Percentiles rank a stretch among this genome's conserved stretches.
phyloP scores from a whole-genome alignment of 2,113 vertebrate genomes.

The Eidolon helvum region DNA sequence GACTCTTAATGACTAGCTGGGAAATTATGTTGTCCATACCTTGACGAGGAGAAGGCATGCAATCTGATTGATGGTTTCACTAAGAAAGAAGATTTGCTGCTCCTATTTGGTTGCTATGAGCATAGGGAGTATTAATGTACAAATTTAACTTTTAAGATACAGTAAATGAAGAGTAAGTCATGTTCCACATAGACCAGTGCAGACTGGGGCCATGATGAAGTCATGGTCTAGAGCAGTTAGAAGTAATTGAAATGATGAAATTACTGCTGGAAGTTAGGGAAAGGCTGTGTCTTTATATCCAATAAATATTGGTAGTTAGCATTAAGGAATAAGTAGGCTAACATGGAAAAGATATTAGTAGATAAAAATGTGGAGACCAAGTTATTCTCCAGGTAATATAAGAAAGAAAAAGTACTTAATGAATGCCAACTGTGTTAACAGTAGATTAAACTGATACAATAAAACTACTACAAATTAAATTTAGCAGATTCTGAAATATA shows the following conservation, averaged over 20 bases:
- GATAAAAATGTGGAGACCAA: background rate
- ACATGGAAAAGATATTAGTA: background rate
- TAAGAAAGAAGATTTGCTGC: background rate
- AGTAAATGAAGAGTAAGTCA: background rate
- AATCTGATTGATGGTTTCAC: background rate
- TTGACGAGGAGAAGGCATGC: background rate
- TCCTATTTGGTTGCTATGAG: background rate
- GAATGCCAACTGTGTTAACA: background rate
- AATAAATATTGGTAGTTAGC: background rate
- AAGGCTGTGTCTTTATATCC: background rate
- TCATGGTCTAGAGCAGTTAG: background rate
- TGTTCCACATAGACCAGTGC: background rate
- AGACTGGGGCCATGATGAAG: background rate
- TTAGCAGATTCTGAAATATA: conserved; percentile 8
- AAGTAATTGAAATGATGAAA: background rate
- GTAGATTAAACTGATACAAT: background rate
- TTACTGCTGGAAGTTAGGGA: background rate
- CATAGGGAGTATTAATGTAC: background rate
- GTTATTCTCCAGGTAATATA: background rate
- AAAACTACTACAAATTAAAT: conserved; percentile 21
- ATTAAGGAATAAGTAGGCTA: background rate
- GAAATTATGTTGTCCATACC: background rate
- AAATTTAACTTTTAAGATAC: background rate
- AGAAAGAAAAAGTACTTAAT: background rate
- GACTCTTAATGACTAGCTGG: background rate